Evolutionary conservation across 30 jellyfish, hydroid and myxozoan genomes (phyloP).

Genomic region (Nemopilema nomurai): DNA sequence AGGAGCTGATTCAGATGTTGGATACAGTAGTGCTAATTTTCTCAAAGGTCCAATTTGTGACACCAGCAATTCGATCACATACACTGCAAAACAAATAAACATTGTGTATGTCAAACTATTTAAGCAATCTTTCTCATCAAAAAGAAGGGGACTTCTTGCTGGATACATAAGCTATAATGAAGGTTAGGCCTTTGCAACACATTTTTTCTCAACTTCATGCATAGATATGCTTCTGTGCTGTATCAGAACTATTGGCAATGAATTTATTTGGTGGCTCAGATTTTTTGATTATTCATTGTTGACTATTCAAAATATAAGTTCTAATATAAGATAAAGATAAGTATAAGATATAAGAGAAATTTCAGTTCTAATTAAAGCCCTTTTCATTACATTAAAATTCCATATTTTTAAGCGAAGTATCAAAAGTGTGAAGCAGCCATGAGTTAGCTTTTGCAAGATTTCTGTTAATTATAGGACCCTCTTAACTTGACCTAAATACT

Average conservation of each 20-base stretch:
- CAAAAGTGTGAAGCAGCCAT: too few relatives aligned
- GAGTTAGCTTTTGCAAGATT: too few relatives aligned
- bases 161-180: slow-evolving; percentile 27
- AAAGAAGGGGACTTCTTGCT: slow-evolving; percentile 30
- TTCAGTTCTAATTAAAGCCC: too few relatives aligned
- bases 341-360: too few relatives aligned
- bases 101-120: neutral
- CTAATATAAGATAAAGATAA: too few relatives aligned
- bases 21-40: neutral
- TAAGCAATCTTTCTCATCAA: neutral
- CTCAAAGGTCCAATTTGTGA: slow-evolving; percentile 28
- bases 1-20: slow-evolving; percentile 5
- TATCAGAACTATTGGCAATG: neutral
- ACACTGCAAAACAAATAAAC: neutral
- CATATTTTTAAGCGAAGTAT: too few relatives aligned
- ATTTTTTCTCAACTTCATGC: too few relatives aligned
- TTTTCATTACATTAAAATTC: too few relatives aligned
- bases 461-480: too few relatives aligned
- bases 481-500: too few relatives aligned
- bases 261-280: neutral
- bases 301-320: too few relatives aligned
- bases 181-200: neutral
- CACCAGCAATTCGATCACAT: slow-evolving; percentile 3
- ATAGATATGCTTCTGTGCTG: too few relatives aligned
- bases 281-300: neutral